Base-by-base conservation (phyloP, 2,113 vertebrate species). In the Actenoides lindsayi region DNA sequence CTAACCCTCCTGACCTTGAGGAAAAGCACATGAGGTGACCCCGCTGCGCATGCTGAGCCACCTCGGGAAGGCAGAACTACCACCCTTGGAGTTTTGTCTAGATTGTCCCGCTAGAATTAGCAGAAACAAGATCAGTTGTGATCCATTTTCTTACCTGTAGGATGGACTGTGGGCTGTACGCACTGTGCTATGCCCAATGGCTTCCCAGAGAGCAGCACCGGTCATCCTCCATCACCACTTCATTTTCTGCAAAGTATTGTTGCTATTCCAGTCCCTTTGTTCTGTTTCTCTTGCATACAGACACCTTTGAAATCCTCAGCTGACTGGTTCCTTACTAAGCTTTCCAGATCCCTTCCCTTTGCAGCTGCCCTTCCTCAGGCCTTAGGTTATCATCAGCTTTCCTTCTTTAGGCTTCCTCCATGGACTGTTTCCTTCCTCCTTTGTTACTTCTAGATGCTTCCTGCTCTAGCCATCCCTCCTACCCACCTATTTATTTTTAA, bases 401-500 rank as follows among this genome's bases (percentile, higher is more conserved):
- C 39, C 44, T 73, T 31, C 69, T 54, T n/a, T 31, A 67, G 15
- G 37, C 56, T 78, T 69, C 50, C 75, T 87, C 87, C 35, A 44
- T 46, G 54, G 35, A 2, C 63, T 30, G 24, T 44, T 89, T 91
- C 81, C 44, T 90, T 89, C 63, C 44, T 69, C 24, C 39, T 41
- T 62, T 89, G 68, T 37, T 62, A 8, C 48, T 83, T 73, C 62
- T 67, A 83, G n/a, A 10, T 54, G 23, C 33, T 53, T 50, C 64
- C 39, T 77, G 41, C 41, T 71, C 57, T 21, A 31, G 6, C 85
- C 62, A 28, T 48, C 63, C 69, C 74, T 75, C 60, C 63, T 82
- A 68, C 71, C 25, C 65, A 77, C 39, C 87, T 37, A 4, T 35
- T 86, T 83, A 74, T 83, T 92, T 95, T 91, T 87, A 80, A 92